Evolutionary conservation across 2,888 invertebrate species (phyloP), one percentile per base, ranked within the genome.

Genomic region (Sminthurides aquaticus): DNA sequence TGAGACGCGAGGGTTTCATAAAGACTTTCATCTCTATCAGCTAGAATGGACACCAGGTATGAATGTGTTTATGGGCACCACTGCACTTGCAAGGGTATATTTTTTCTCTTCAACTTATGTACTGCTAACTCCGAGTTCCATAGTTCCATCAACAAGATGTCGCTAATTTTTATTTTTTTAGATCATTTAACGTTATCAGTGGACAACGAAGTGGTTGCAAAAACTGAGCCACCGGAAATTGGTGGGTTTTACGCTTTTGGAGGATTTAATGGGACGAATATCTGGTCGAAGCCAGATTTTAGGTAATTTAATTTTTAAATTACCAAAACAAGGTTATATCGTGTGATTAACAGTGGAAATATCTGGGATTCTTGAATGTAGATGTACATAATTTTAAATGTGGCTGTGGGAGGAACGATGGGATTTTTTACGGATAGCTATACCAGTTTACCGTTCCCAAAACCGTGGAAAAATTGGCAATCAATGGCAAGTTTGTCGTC

Each of bases 21-120:
- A 70, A 48, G 71, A 70, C 2, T 77, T 76, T 64, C 75, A 76
- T 65, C 60, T 69, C 2, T 77, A 74, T 60, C 73, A 71, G 57
- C 49, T 77, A 49, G 69, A 71, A 25, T 77, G 77, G 77, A 76
- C 76, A 18, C 71, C 71, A 28, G 67, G 70, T 63, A 67, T 48
- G 58, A n/a, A n/a, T n/a, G n/a, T n/a, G n/a, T n/a, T n/a, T 52
- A 52, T n/a, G n/a, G n/a, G n/a, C n/a, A n/a, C n/a, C n/a, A n/a
- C n/a, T n/a, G n/a, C n/a, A n/a, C n/a, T n/a, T n/a, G n/a, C n/a
- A n/a, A n/a, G n/a, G n/a, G n/a, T n/a, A n/a, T n/a, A n/a, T n/a
- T n/a, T n/a, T n/a, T n/a, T n/a, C n/a, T n/a, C n/a, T n/a, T n/a
- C n/a, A n/a, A n/a, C n/a, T n/a, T n/a, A n/a, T n/a, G n/a, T n/a